Percentiles rank a stretch among this genome's conserved stretches.
Conservation (phyloP, 2,888 invertebrate species). For the Bruchidius siliquastri region DNA sequence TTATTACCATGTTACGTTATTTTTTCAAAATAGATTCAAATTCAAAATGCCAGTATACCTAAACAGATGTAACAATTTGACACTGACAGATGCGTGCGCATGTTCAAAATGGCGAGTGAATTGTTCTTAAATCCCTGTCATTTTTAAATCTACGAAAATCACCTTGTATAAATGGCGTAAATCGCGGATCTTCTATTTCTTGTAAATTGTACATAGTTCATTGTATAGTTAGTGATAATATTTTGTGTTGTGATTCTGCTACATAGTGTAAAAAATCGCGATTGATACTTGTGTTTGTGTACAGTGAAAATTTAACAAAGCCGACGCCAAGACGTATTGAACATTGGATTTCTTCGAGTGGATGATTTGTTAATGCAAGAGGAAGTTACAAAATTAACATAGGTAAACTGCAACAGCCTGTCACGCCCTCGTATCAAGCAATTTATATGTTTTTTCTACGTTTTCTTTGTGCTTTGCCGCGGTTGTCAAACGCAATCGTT, state of each 20-base stretch:
- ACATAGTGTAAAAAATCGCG: slow-evolving; percentile 53
- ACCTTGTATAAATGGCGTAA: slow-evolving; percentile 65
- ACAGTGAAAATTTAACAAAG: slow-evolving; percentile 53
- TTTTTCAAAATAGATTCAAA: neutral
- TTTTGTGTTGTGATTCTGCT: slow-evolving; percentile 50
- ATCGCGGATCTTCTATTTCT: slow-evolving; percentile 58
- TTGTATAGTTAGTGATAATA: slow-evolving; percentile 71
- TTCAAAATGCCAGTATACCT: too few relatives aligned
- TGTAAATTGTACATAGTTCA: slow-evolving; percentile 70
- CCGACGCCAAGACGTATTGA: slow-evolving; percentile 56
- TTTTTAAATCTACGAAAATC: slow-evolving; percentile 56
- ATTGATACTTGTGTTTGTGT: slow-evolving; percentile 57
- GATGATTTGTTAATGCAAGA: slow-evolving; percentile 44
- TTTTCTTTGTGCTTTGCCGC: slow-evolving; percentile 53
- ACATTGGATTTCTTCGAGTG: slow-evolving; percentile 46
- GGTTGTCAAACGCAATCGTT: slow-evolving; percentile 51
- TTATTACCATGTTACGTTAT: too few relatives aligned
- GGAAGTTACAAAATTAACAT: slow-evolving; percentile 35
- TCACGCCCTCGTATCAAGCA: slow-evolving; percentile 5
- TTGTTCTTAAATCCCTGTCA: slow-evolving; percentile 44
- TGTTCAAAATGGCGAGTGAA: slow-evolving; percentile 47
- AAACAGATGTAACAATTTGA: neutral
- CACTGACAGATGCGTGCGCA: slow-evolving; percentile 32
- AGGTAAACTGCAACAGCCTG: slow-evolving; percentile 33
- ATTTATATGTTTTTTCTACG: slow-evolving; percentile 3